Conservation (phyloP, 1,140 invertebrate genomes). For the Xylocopa sonorina region DNA sequence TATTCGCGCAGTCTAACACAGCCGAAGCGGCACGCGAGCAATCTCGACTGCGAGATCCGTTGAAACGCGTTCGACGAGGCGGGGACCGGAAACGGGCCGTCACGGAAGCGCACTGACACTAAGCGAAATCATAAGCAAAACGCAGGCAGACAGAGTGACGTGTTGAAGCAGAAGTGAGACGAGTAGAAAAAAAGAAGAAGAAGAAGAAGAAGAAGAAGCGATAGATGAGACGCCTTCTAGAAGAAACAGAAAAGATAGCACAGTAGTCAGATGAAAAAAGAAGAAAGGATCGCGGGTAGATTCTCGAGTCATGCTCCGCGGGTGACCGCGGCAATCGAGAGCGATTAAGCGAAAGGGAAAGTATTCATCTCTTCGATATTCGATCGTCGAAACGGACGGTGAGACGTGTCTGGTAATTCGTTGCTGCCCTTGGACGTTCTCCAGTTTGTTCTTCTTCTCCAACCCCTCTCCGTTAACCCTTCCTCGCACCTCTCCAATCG, state of each 20-base stretch:
- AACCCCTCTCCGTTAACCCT: constrained; percentile 29
- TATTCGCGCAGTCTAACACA: constrained; percentile 12
- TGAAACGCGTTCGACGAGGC: constrained; percentile 13
- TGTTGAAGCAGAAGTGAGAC: constrained; percentile 36
- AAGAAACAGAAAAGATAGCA: constrained; percentile 6
- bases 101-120: constrained; percentile 25
- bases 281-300: constrained; percentile 46
- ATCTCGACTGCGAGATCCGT: neutral
- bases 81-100: neutral
- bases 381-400: neutral
- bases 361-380: constrained; percentile 25
- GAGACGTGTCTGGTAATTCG: constrained; percentile 23
- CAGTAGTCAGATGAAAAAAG: constrained; percentile 6
- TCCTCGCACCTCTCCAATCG: constrained; percentile 76
- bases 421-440: constrained; percentile 34
- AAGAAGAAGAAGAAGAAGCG: constrained; percentile 20
- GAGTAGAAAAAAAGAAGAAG: constrained; percentile 19
- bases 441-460: neutral
- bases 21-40: constrained; percentile 31
- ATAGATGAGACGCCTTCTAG: constrained; percentile 5
- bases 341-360: constrained; percentile 50
- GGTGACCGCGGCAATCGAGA: constrained; percentile 47
- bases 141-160: constrained; percentile 39
- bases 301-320: constrained; percentile 60
- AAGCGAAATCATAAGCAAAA: constrained; percentile 36